Conservation (phyloP, 2,113 vertebrate genomes). For the Rhinichthys klamathensis region DNA sequence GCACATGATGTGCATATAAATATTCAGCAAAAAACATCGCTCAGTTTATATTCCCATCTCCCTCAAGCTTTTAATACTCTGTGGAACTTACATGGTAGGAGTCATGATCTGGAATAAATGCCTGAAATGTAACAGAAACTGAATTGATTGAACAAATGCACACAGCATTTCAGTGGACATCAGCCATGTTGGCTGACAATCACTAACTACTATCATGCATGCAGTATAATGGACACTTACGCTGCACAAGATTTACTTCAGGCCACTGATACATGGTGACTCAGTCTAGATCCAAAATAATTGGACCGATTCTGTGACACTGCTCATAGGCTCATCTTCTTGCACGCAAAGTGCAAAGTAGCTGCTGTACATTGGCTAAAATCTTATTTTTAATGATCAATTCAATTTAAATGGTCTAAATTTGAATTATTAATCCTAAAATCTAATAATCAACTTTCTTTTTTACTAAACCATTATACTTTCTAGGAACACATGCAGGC, state of each 20-base stretch:
- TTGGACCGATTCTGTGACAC: background rate
- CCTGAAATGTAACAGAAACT: background rate
- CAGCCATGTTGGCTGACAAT: slow-evolving; percentile 3
- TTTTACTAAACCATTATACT: too few relatives aligned
- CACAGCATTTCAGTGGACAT: background rate
- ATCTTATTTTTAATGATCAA: too few relatives aligned
- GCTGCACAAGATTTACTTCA: slow-evolving; percentile 5
- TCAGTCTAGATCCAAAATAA: background rate
- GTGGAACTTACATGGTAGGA: background rate
- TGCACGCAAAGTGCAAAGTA: background rate
- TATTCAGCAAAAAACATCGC: background rate
- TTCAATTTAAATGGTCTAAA: too few relatives aligned
- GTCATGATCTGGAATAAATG: background rate
- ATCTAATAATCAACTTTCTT: too few relatives aligned
- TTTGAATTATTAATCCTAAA: too few relatives aligned
- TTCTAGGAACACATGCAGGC: background rate
- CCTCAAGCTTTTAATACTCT: background rate
- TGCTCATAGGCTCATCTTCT: background rate
- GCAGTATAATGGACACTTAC: background rate
- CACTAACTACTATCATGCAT: slow-evolving; percentile 1
- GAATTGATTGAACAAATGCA: slow-evolving; percentile 5
- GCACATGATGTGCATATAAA: background rate
- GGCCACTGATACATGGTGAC: slow-evolving; percentile 23
- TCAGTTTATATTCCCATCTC: background rate
- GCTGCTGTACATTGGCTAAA: background rate